These are phyloP conservation scores for Anthoscopus minutus DNA, from an alignment of 2,113 vertebrate genomes.

Conservation along the genomic window DNA sequence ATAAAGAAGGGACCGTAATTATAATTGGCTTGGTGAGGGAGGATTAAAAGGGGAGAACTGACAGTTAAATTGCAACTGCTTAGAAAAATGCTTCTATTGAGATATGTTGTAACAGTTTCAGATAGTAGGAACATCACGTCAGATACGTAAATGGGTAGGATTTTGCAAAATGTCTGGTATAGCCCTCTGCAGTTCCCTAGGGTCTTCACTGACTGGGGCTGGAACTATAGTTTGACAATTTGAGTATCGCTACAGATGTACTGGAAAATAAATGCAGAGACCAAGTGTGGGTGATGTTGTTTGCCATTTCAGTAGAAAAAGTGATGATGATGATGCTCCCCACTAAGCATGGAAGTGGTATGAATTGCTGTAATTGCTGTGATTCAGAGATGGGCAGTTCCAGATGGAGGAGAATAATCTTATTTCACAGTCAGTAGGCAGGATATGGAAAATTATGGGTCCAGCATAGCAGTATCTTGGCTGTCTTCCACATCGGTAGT, in stretches of 20 bases:
- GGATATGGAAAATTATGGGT: conserved; percentile 18
- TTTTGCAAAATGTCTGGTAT: not conserved
- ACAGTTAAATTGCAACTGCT: not conserved
- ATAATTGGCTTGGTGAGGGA: not conserved
- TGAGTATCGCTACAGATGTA: not conserved
- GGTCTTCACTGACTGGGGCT: not conserved
- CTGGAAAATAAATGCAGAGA: not conserved
- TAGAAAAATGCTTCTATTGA: not conserved
- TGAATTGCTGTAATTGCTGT: not conserved
- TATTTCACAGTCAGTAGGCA: not conserved
- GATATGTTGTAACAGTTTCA: not conserved
- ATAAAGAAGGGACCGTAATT: not conserved
- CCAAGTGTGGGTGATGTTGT: not conserved
- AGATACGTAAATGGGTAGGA: not conserved
- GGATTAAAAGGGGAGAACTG: not conserved
- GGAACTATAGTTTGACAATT: not conserved
- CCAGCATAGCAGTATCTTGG: conserved; percentile 19
- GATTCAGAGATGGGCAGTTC: not conserved
- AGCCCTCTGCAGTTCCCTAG: not conserved
- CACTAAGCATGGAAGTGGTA: not conserved
- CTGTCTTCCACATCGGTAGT: not conserved
- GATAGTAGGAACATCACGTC: not conserved
- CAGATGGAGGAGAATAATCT: not conserved
- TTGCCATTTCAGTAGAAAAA: not conserved
- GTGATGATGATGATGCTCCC: not conserved